These are phyloP conservation scores for Semicossyphus pulcher DNA, from an alignment of 2,113 vertebrate species.

Conservation along the genomic window DNA sequence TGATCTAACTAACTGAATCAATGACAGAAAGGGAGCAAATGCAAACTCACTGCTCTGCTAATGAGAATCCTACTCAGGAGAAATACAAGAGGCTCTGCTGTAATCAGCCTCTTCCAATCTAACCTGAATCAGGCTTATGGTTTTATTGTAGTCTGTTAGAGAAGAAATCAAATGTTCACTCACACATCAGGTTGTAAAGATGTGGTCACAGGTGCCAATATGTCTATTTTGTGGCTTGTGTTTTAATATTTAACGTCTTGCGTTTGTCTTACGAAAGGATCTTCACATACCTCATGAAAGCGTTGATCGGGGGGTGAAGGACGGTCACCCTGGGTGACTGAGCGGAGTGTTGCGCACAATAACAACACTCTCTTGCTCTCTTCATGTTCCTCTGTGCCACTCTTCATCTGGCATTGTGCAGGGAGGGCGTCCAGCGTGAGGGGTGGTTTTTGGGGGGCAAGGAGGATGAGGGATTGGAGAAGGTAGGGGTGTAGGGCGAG, in stretches of 20 bases:
- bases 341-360: slow-evolving; percentile 20
- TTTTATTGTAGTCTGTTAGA: slow-evolving; percentile 47
- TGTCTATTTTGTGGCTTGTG: slow-evolving; percentile 39
- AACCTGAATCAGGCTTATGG: slow-evolving; percentile 68
- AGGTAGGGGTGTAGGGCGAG: slow-evolving; percentile 25
- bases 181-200: slow-evolving; percentile 37
- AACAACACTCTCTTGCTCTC: slow-evolving; percentile 39
- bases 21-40: slow-evolving; percentile 63
- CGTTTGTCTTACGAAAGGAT: slow-evolving; percentile 55
- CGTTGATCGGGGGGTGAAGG: slow-evolving; percentile 35
- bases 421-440: slow-evolving; percentile 33
- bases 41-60: slow-evolving; percentile 55
- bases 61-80: slow-evolving; percentile 69
- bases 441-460: background rate
- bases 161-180: slow-evolving; percentile 27
- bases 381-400: slow-evolving; percentile 54
- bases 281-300: slow-evolving; percentile 69
- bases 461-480: slow-evolving; percentile 42
- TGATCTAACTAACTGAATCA: slow-evolving; percentile 65
- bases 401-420: slow-evolving; percentile 61
- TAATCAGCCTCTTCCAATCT: slow-evolving; percentile 50
- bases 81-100: slow-evolving; percentile 47
- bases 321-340: slow-evolving; percentile 28
- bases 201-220: slow-evolving; percentile 66
- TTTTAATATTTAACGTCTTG: slow-evolving; percentile 61